Percentiles rank a stretch among this genome's conserved stretches.
Evolutionary conservation across 2,888 invertebrate species (phyloP).

Genomic region (Heliconius cydno): DNA sequence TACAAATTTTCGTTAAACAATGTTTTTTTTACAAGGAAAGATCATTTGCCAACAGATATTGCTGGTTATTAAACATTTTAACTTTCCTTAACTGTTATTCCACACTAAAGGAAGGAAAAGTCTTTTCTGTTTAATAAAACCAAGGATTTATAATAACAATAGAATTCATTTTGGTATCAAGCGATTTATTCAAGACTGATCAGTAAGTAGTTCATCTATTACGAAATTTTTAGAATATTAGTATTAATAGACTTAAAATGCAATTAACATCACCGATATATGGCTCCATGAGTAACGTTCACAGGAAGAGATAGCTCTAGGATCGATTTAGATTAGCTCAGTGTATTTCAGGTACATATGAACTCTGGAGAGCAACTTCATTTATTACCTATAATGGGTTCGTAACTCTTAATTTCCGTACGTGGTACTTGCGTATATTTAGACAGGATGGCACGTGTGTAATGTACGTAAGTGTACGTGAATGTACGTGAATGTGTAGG

Average conservation of each 20-base stretch:
- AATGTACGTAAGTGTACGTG: neutral
- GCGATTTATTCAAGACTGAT: neutral
- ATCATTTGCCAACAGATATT: neutral
- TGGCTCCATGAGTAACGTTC: neutral
- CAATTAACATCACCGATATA: neutral
- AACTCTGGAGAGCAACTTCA: conserved; percentile 5
- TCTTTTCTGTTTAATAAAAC: no score
- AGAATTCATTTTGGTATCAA: neutral
- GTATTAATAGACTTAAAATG: neutral
- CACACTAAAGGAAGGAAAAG: no score
- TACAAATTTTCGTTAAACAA: neutral
- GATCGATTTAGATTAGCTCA: conserved; percentile 10
- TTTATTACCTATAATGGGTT: conserved; percentile 22
- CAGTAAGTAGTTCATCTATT: neutral
- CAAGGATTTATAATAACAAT: no score
- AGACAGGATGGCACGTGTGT: neutral
- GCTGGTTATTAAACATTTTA: no score
- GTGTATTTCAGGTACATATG: conserved; percentile 9
- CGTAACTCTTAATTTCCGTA: conserved; percentile 20
- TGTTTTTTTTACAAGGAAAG: neutral
- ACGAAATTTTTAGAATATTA: neutral
- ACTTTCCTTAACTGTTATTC: no score
- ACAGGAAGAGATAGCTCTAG: neutral
- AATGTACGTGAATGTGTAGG: neutral
- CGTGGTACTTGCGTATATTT: neutral